Conservation (phyloP, 1,140 invertebrate genomes). For the Pseudomyrmex concolor region DNA sequence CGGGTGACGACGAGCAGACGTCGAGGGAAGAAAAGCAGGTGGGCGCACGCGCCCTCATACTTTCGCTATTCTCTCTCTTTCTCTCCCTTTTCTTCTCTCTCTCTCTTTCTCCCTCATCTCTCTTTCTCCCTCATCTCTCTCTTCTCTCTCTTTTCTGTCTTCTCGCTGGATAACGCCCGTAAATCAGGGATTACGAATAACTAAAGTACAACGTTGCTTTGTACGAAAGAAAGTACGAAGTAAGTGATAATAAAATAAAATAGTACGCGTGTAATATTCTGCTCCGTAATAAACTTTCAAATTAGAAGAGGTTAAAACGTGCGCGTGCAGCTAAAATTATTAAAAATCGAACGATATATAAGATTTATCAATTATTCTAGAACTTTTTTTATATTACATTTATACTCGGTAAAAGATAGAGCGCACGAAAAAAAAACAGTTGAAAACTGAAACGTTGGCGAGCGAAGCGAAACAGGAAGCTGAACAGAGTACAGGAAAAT, state of each 20-base stretch:
- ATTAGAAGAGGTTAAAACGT: too few species aligned
- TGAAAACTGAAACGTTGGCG: conserved; percentile 31
- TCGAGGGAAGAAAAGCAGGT: background rate
- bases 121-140: background rate
- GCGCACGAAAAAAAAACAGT: background rate
- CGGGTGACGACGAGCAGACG: background rate
- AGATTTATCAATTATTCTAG: conserved; percentile 17
- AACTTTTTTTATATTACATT: background rate
- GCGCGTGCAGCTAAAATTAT: background rate
- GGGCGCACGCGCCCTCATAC: too few species aligned
- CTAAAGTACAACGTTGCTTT: too few species aligned
- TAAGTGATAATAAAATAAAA: too few species aligned
- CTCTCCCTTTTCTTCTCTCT: too few species aligned
- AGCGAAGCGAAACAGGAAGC: conserved; percentile 24
- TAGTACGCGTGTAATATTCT: too few species aligned
- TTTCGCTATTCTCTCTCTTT: background rate
- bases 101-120: too few species aligned
- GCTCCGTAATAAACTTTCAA: background rate
- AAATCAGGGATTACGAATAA: too few species aligned
- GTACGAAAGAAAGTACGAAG: too few species aligned
- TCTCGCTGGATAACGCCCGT: background rate
- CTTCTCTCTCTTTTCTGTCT: background rate
- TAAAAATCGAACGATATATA: background rate
- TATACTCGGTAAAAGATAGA: background rate
- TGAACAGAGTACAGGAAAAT: conserved; percentile 48